A percentile compares a stretch with the other conserved stretches of the same genome.
These are phyloP conservation scores for Pseudorhombus dupliciocellatus DNA, from an alignment of 2,113 vertebrate genomes.

Conservation along the genomic window DNA sequence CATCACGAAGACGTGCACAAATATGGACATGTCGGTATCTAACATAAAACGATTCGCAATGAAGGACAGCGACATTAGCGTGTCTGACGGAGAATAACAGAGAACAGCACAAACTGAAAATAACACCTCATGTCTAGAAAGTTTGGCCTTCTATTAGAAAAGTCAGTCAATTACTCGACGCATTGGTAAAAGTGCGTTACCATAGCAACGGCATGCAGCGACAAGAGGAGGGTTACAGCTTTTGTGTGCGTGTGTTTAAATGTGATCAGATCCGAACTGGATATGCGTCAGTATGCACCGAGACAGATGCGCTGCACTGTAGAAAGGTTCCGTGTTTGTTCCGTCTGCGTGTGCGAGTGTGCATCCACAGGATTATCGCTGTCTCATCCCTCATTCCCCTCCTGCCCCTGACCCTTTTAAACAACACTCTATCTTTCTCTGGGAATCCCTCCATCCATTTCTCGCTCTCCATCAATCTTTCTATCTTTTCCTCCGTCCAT, in stretches of 20 bases:
- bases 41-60: no score
- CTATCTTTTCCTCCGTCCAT: conserved; percentile 51
- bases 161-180: conserved; percentile 29
- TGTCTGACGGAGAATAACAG: neutral
- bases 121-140: neutral
- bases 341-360: neutral
- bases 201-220: conserved; percentile 46
- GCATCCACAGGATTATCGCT: conserved; percentile 55
- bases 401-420: conserved; percentile 74
- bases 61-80: no score
- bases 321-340: neutral
- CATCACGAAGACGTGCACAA: no score
- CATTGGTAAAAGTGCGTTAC: conserved; percentile 30
- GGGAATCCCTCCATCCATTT: conserved; percentile 75
- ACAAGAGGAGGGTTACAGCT: conserved; percentile 1
- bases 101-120: no score
- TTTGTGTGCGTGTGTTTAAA: neutral
- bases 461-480: conserved; percentile 66
- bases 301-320: neutral
- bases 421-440: conserved; percentile 72
- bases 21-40: no score
- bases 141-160: conserved; percentile 28
- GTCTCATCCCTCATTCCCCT: conserved; percentile 71
- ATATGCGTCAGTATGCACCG: neutral
- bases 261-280: no score